A percentile compares a stretch with the other conserved stretches of the same genome.
phyloP scores from a whole-genome alignment of 1,140 invertebrate genomes.

The Diuraphis noxia region DNA sequence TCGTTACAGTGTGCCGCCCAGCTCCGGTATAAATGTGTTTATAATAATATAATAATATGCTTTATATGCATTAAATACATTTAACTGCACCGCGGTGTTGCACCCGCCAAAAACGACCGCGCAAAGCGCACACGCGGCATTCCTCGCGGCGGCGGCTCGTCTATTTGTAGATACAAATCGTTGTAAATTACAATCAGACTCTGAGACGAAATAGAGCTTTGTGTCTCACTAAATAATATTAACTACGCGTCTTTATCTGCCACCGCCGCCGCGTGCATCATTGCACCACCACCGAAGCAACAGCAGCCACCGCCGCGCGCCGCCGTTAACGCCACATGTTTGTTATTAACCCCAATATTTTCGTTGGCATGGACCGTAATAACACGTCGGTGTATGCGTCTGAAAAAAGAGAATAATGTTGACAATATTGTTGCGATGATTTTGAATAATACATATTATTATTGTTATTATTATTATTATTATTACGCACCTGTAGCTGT shows the following conservation, averaged over 20 bases:
- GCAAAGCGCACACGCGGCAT: constrained; percentile 20
- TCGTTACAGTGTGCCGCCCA: no score
- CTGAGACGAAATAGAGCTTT: constrained; percentile 33
- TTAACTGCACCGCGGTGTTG: not conserved
- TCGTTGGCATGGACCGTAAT: not conserved
- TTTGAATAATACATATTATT: not conserved
- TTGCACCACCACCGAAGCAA: not conserved
- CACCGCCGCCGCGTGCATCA: not conserved
- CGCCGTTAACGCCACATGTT: not conserved
- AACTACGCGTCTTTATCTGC: not conserved
- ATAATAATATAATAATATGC: no score
- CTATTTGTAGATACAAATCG: constrained; percentile 53
- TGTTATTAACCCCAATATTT: constrained; percentile 52
- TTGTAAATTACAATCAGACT: constrained; percentile 52
- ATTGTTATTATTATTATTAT: no score
- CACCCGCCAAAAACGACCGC: constrained; percentile 1
- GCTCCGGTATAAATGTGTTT: no score
- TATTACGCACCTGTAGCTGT: no score
- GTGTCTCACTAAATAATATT: constrained; percentile 40
- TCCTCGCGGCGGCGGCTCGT: constrained; percentile 25
- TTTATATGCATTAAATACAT: not conserved
- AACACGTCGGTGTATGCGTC: not conserved
- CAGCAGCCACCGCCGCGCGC: not conserved
- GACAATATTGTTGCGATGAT: not conserved
- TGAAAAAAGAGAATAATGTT: constrained; percentile 6